phyloP scores from a whole-genome alignment of 2,797 vertebrate genomes.

The Menidia menidia region DNA sequence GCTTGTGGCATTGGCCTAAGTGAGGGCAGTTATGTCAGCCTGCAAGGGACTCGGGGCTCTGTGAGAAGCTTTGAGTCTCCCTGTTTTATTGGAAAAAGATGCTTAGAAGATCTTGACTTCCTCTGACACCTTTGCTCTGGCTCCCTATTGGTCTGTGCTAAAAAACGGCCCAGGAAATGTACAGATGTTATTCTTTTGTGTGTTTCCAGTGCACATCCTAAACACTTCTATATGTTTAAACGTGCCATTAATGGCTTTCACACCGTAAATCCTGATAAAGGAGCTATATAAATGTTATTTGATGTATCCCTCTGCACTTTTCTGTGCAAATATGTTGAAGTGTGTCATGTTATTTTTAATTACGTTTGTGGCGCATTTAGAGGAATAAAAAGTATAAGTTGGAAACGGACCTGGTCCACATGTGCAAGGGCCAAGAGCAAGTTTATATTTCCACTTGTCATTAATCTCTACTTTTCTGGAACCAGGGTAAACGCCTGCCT shows the following conservation, averaged over 20 bases:
- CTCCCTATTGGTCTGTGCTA: conserved; percentile 63
- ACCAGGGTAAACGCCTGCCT: conserved; percentile 93
- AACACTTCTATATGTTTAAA: conserved; percentile 20
- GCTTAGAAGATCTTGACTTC: conserved; percentile 65
- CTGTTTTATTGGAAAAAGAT: conserved; percentile 40
- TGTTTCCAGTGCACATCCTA: conserved; percentile 33
- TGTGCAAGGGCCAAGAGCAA: conserved; percentile 9
- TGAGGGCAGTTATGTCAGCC: conserved; percentile 18
- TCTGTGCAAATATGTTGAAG: conserved; percentile 15
- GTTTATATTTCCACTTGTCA: neutral
- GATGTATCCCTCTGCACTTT: conserved; percentile 1
- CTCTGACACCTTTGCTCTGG: conserved; percentile 64
- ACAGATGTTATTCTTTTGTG: conserved; percentile 33
- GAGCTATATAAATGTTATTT: conserved; percentile 11
- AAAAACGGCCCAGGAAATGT: conserved; percentile 48
- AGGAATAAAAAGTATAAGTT: neutral
- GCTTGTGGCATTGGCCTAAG: conserved; percentile 25
- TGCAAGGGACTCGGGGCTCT: conserved; percentile 25
- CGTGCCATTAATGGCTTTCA: conserved; percentile 17
- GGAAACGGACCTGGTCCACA: conserved; percentile 1
- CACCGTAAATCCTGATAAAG: conserved; percentile 29
- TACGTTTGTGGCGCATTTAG: conserved; percentile 27
- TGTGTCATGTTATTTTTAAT: conserved; percentile 23
- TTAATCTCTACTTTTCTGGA: conserved; percentile 17
- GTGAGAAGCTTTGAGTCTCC: conserved; percentile 36